Evolutionary conservation across 2,797 vertebrate genomes (phyloP).

Genomic region (Acrocephalus scirpaceus): DNA sequence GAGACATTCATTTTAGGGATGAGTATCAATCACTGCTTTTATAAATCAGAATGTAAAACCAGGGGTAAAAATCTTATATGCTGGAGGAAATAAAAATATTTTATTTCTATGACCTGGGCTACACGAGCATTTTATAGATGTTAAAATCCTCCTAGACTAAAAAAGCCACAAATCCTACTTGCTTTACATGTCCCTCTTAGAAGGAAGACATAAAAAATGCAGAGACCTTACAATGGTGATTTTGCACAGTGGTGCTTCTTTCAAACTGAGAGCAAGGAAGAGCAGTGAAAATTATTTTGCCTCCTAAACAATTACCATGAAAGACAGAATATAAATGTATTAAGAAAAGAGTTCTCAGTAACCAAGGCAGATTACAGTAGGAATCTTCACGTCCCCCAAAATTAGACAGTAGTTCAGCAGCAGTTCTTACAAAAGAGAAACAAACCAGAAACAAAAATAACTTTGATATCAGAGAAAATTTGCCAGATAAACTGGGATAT

Average conservation of each 20-base stretch:
- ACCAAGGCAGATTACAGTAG: background rate
- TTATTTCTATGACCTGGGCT: background rate
- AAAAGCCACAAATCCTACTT: background rate
- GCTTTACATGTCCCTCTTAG: background rate
- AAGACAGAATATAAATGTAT: background rate
- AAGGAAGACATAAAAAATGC: background rate
- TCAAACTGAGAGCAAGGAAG: background rate
- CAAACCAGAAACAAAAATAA: conserved; percentile 4
- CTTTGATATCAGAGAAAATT: conserved; percentile 14
- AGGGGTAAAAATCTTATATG: background rate
- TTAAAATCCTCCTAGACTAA: background rate
- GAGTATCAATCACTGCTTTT: background rate
- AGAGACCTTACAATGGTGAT: background rate
- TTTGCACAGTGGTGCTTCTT: background rate
- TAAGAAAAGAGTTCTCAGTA: background rate
- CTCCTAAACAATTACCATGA: background rate
- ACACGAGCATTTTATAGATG: background rate
- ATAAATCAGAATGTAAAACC: background rate
- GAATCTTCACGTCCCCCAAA: background rate
- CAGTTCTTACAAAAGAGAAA: background rate
- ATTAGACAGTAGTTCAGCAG: background rate
- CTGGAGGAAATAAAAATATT: background rate
- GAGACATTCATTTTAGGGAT: background rate
- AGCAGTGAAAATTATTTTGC: background rate
- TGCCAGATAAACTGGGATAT: background rate